These are phyloP conservation scores for Sebastes vulpes DNA, from an alignment of 2,797 vertebrate genomes.

Conservation along the genomic window DNA sequence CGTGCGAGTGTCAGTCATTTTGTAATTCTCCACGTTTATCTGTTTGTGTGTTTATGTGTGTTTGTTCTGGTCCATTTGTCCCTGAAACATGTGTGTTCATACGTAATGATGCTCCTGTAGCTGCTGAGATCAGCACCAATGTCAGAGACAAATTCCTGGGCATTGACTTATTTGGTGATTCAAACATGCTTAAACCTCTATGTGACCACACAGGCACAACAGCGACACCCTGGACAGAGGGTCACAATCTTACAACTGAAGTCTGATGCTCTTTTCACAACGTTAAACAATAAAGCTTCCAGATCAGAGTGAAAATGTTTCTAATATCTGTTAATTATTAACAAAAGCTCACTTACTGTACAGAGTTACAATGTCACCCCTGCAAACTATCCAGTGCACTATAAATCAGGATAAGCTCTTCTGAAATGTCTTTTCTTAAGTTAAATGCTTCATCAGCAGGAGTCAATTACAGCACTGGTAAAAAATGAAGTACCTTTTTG, in stretches of 20 bases:
- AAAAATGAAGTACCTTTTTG: background rate
- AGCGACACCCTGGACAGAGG: background rate
- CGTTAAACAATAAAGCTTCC: background rate
- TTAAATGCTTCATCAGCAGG: background rate
- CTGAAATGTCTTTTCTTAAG: background rate
- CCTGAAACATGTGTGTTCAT: slow-evolving; percentile 11
- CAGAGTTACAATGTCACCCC: background rate
- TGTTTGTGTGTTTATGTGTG: slow-evolving; percentile 1
- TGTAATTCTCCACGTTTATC: slow-evolving; percentile 12
- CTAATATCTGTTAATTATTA: background rate
- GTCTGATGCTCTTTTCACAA: background rate
- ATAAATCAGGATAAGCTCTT: background rate
- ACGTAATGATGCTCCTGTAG: slow-evolving; percentile 6
- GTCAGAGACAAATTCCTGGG: slow-evolving; percentile 13
- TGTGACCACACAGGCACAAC: background rate
- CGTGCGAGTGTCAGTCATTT: slow-evolving; percentile 37
- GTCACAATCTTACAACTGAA: background rate
- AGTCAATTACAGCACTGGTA: background rate
- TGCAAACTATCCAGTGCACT: background rate
- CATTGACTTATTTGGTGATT: background rate
- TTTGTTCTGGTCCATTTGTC: slow-evolving; percentile 21
- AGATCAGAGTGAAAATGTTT: background rate
- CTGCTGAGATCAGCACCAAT: slow-evolving; percentile 13
- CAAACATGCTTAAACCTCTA: background rate
- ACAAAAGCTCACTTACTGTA: background rate